Conservation (phyloP, 2,888 invertebrate genomes). For the Latrodectus elegans region DNA sequence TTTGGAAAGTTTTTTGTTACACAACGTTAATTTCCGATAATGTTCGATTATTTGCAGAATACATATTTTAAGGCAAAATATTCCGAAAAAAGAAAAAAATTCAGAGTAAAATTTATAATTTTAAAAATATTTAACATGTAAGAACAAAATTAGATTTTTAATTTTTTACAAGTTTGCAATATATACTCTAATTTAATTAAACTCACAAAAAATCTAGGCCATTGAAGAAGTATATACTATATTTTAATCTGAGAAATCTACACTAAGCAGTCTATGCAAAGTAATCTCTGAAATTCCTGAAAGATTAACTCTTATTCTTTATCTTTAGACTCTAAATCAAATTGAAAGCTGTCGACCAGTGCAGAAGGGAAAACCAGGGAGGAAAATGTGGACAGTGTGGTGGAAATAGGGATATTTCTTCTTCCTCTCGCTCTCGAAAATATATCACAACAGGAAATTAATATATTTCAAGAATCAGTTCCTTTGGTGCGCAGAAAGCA, state of each 20-base stretch:
- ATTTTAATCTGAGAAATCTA: background rate
- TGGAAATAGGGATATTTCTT: background rate
- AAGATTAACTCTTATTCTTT: slow-evolving; percentile 49
- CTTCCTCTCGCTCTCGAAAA: slow-evolving; percentile 17
- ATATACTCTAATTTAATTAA: background rate
- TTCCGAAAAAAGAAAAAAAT: no score
- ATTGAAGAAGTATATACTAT: background rate
- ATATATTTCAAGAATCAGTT: slow-evolving; percentile 53
- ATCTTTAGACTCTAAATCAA: slow-evolving; percentile 38
- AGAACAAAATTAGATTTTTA: no score
- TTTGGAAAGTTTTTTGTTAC: no score
- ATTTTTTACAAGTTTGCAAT: no score
- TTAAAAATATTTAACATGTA: no score
- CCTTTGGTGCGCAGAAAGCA: background rate
- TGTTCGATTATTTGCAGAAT: no score
- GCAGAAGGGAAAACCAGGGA: slow-evolving; percentile 13
- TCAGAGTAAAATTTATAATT: no score
- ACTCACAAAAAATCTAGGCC: background rate
- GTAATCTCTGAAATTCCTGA: slow-evolving; percentile 7
- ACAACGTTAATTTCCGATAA: no score
- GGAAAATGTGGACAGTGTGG: background rate
- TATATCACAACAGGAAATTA: slow-evolving; percentile 47
- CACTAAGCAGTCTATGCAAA: background rate
- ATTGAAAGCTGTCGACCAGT: slow-evolving; percentile 4
- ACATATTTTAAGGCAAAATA: no score